These are phyloP conservation scores for Onychorhynchus coronatus DNA, from an alignment of 2,113 vertebrate genomes.

Conservation along the genomic window DNA sequence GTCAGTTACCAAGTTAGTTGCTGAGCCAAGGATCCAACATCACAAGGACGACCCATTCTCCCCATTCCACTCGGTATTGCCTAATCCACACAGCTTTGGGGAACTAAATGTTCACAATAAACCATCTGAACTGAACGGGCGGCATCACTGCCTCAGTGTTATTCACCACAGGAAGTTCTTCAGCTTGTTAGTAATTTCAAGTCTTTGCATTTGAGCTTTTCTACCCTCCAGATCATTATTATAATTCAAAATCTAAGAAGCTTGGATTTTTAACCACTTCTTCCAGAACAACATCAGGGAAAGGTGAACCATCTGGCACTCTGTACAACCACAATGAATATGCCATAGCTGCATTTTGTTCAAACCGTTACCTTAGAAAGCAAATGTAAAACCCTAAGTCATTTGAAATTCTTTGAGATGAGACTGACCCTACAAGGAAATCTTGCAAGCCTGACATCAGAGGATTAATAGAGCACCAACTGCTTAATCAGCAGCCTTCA, in stretches of 20 bases:
- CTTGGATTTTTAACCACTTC: not conserved
- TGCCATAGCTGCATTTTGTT: not conserved
- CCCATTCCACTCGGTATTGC: not conserved
- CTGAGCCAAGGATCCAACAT: not conserved
- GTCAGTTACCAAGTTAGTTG: not conserved
- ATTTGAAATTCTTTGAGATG: not conserved
- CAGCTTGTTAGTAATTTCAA: not conserved
- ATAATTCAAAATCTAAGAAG: not conserved
- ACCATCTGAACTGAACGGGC: not conserved
- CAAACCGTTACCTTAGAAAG: not conserved
- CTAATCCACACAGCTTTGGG: not conserved
- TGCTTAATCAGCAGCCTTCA: not conserved
- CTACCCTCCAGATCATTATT: not conserved
- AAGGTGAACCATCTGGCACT: not conserved
- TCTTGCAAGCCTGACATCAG: not conserved
- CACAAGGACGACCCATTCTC: not conserved
- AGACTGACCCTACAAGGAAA: not conserved
- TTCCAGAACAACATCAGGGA: not conserved
- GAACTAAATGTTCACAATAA: rapidly evolving
- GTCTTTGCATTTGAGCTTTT: not conserved
- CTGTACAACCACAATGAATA: not conserved
- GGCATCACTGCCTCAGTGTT: not conserved
- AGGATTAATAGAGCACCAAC: not conserved
- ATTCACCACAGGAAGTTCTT: not conserved
- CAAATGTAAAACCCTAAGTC: not conserved